Base-by-base conservation (phyloP, 2,888 invertebrate species). In the Adineta ricciae region DNA sequence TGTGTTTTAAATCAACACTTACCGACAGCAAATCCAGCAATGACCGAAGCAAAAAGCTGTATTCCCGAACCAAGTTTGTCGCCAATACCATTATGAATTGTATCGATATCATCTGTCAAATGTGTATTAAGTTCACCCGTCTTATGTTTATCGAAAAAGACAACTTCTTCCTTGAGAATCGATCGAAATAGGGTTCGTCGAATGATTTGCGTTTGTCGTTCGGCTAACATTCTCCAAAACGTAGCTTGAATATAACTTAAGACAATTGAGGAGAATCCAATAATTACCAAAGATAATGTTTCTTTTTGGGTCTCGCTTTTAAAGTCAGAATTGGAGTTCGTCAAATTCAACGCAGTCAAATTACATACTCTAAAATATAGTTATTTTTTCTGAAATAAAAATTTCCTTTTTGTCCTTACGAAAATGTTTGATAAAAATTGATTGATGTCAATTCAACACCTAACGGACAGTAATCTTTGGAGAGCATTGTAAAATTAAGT, bases 1-100 rank as follows among this genome's bases (percentile, higher is more conserved):
- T n/a, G n/a, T n/a, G n/a, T n/a, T n/a, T n/a, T n/a, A 11, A 46
- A 52, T 21, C 21, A 52, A 21, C 19, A 52, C 52, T 52, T 16
- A 21, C 52, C 52, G 72, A 94, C 92, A 3, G 93, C 91, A 27
- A 95, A 89, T 0, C 93, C 93, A 32, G 93, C 92, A 19, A 94
- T 86, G 88, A 94, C 94, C 0, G 93, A 92, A 0, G 93, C 91
- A 87, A 94, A 92, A 89, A 93, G 94, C 89, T 93, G 94, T 11
- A 94, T 89, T 88, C 94, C 94, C 87, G 93, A 93, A 0, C 93
- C 93, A 54, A 94, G 91, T 89, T 95, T 95, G 89, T 95, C 95
- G 0, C 94, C 95, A 73, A 95, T 93, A 19, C 95, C 95, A 87
- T 94, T 94, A 90, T 95, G 94, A 87, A 95, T 91, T 90, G 89